A percentile compares a stretch with the other conserved stretches of the same genome.
Conservation (phyloP, 1,140 invertebrate species). For the Papilio glaucus region DNA sequence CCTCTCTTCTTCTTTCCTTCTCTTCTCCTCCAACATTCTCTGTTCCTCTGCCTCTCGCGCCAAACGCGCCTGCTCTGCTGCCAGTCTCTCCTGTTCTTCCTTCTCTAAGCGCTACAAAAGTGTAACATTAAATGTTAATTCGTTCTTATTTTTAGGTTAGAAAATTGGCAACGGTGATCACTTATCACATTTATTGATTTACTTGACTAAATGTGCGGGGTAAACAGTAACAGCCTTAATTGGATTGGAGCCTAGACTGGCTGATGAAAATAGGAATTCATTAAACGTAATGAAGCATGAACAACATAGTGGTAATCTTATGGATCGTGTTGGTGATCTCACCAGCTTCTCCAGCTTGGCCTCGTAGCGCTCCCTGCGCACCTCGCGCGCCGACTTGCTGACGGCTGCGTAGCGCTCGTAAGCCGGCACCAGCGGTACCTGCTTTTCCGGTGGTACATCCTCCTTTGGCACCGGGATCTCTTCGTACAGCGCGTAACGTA, state of each 20-base stretch:
- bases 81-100: slow-evolving; percentile 65
- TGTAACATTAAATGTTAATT: not conserved
- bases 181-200: too few relatives aligned
- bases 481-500: slow-evolving; percentile 72
- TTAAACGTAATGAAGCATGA: too few relatives aligned
- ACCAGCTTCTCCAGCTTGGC: slow-evolving; percentile 60
- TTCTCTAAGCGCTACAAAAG: slow-evolving; percentile 60
- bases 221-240: too few relatives aligned
- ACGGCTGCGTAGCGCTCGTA: slow-evolving; percentile 72
- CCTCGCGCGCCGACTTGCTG: slow-evolving; percentile 68
- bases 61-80: slow-evolving; percentile 64
- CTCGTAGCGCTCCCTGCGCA: slow-evolving; percentile 67
- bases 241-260: too few relatives aligned
- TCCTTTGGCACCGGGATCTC: slow-evolving; percentile 73
- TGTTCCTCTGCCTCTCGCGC: slow-evolving; percentile 69
- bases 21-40: slow-evolving; percentile 57
- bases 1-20: slow-evolving; percentile 67
- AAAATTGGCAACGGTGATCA: too few relatives aligned
- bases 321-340: too few relatives aligned
- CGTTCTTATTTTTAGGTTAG: not conserved
- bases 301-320: too few relatives aligned
- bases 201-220: too few relatives aligned
- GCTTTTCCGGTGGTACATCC: slow-evolving; percentile 72
- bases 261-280: too few relatives aligned
- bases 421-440: slow-evolving; percentile 68